Conservation (phyloP, 2,888 invertebrate genomes). For the Dryobotodes eremita region DNA sequence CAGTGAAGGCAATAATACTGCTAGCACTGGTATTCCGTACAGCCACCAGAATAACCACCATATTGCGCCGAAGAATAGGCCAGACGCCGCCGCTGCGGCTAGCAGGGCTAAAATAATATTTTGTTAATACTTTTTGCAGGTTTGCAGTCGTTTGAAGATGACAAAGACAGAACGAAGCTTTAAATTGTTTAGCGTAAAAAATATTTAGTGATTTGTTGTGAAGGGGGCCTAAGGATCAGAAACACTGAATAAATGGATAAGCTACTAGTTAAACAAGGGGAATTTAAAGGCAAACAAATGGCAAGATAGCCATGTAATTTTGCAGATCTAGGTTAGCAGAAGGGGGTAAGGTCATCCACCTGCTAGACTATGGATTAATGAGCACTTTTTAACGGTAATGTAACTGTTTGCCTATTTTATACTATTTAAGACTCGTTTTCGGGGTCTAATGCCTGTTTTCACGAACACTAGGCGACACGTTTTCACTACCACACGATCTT, state of each 20-base stretch:
- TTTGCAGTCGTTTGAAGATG: too few species aligned
- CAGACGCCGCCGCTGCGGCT: constrained; percentile 88
- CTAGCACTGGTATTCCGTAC: constrained; percentile 91
- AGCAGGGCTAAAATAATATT: constrained; percentile 86
- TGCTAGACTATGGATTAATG: background rate
- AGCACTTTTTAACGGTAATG: background rate
- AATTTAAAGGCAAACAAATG: background rate
- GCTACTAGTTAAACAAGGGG: background rate
- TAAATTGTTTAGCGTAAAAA: background rate
- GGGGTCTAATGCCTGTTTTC: background rate
- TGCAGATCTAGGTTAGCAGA: background rate
- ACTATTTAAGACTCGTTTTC: background rate
- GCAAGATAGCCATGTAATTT: background rate
- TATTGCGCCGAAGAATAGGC: constrained; percentile 90
- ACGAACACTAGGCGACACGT: background rate
- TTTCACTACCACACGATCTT: background rate
- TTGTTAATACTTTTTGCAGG: background rate
- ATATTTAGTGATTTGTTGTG: background rate
- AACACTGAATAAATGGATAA: background rate
- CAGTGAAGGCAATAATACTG: constrained; percentile 91
- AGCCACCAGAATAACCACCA: constrained; percentile 92
- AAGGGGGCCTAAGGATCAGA: background rate
- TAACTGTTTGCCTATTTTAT: background rate
- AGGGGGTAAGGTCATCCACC: background rate
- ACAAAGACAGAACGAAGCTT: too few species aligned